Evolutionary conservation across 2,797 vertebrate species (phyloP).

Genomic region (Babyrousa celebensis): DNA sequence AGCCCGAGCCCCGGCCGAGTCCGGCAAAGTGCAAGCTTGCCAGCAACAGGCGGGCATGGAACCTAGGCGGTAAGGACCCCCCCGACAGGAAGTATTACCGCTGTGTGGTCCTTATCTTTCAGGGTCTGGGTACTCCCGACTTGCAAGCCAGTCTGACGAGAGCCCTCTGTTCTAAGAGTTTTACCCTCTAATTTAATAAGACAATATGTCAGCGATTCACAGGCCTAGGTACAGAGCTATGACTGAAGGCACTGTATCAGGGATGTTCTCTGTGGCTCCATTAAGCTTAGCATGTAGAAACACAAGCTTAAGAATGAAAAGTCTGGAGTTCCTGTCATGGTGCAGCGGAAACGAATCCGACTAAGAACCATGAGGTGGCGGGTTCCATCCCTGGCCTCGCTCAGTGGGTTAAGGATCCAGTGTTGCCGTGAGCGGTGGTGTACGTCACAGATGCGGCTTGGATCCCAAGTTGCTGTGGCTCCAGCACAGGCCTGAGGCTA

Average conservation of each 20-base stretch:
- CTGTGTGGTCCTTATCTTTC: fast-evolving
- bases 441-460: too few species aligned
- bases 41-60: neutral
- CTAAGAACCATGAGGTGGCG: too few species aligned
- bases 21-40: neutral
- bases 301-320: neutral
- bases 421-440: too few species aligned
- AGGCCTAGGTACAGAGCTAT: neutral
- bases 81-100: fast-evolving
- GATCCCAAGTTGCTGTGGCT: too few species aligned
- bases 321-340: too few species aligned
- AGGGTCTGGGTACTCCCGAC: neutral
- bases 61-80: too few species aligned
- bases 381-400: too few species aligned
- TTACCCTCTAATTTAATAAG: conserved; percentile 10
- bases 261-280: neutral
- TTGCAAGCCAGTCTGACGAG: neutral
- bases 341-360: too few species aligned
- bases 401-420: too few species aligned
- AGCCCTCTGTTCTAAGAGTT: neutral
- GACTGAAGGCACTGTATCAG: neutral
- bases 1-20: neutral
- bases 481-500: too few species aligned
- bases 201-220: neutral
- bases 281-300: neutral